Base-by-base conservation (phyloP, 2,113 vertebrate species). In the Lycocorax pyrrhopterus region DNA sequence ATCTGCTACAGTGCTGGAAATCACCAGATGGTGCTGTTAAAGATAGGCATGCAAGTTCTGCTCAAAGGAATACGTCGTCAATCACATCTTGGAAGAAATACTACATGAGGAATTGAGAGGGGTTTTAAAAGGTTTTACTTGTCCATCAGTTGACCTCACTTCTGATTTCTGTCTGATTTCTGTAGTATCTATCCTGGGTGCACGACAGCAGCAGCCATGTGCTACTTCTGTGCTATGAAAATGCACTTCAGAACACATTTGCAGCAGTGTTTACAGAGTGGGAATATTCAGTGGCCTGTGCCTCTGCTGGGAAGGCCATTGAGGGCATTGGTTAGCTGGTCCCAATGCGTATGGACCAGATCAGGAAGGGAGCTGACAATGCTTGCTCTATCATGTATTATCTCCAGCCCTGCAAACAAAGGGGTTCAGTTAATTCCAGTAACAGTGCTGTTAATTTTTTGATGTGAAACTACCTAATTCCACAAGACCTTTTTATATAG, bases 21-120 rank as follows among this genome's bases (percentile, higher is more conserved):
- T 95, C 52, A 68, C 67, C 88, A 93, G 90, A 93, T 94, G 88
- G 76, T 94, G 76, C 60, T 87, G 92, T 95, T 96, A 95, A 93
- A 84, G 92, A 94, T 35, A 85, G 53, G 59, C 58, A 29, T 35
- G 43, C 14, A 91, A 94, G 52, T 47, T 90, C 80, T 95, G 71
- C 74, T 87, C 53, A n/a, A 13, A 87, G 68, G 64, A 94, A 30
- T 53, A 52, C 0, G 0, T 43, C 66, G 79, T 60, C 66, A 84
- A 53, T 66, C 55, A 63, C 2, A n/a, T 47, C 33, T 88, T 88
- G 72, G 56, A 84, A 78, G 33, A 94, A 77, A 86, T 44, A 37
- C 43, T 81, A 41, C 39, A 5, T 27, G 27, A 59, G 13, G 19
- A 79, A 43, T 19, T 17, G 53, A 17, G 60, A 41, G 9, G 20